These are phyloP conservation scores for Nebria salina DNA, from an alignment of 2,888 invertebrate species.

Conservation along the genomic window DNA sequence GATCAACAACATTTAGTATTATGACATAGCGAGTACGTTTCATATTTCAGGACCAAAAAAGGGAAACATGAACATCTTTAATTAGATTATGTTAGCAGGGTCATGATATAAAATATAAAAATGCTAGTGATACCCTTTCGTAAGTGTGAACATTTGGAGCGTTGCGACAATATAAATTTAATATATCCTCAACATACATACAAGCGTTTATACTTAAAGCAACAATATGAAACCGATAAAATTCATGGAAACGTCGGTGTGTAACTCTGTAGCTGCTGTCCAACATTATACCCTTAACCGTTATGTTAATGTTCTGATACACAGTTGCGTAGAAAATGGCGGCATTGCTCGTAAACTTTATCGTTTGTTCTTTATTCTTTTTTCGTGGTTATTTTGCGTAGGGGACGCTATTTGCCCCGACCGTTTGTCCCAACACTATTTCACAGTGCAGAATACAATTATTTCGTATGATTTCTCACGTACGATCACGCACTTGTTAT, in stretches of 20 bases:
- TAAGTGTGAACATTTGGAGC: too few species aligned
- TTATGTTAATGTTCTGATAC: slow-evolving; percentile 20
- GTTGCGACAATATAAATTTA: too few species aligned
- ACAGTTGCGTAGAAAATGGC: slow-evolving; percentile 13
- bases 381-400: slow-evolving; percentile 14
- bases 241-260: too few species aligned
- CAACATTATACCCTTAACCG: slow-evolving; percentile 3
- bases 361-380: slow-evolving; percentile 22
- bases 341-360: slow-evolving; percentile 21
- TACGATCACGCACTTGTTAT: neutral
- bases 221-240: too few species aligned
- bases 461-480: too few species aligned
- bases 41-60: too few species aligned
- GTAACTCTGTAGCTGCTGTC: neutral
- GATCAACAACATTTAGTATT: too few species aligned
- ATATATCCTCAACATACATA: too few species aligned
- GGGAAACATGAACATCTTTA: too few species aligned
- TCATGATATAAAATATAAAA: neutral
- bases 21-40: too few species aligned
- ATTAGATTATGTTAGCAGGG: too few species aligned
- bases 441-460: slow-evolving; percentile 1
- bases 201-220: too few species aligned
- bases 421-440: slow-evolving; percentile 5
- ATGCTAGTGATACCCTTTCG: neutral
- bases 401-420: neutral